Percentiles rank a stretch among this genome's conserved stretches.
phyloP scores from a whole-genome alignment of 2,888 invertebrate species.

The Meteorus colon region DNA sequence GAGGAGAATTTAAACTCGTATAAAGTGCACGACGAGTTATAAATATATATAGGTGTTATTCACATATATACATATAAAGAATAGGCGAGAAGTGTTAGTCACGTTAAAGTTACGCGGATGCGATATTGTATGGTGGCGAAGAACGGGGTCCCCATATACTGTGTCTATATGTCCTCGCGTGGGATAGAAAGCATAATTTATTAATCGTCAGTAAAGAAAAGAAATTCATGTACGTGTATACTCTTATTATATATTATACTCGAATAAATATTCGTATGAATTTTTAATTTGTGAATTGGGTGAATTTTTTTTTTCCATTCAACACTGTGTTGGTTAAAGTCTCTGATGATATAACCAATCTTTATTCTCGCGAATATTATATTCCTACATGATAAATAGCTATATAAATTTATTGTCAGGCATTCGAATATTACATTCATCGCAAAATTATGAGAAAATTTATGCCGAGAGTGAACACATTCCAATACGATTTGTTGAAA shows the following conservation, averaged over 20 bases:
- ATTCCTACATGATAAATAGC: too few relatives aligned
- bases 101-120: constrained; percentile 46
- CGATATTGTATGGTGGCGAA: constrained; percentile 27
- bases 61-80: constrained; percentile 11
- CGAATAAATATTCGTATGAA: too few relatives aligned
- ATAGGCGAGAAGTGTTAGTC: constrained; percentile 43
- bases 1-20: neutral
- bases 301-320: too few relatives aligned
- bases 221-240: constrained; percentile 17
- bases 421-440: too few relatives aligned
- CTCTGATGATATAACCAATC: too few relatives aligned
- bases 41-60: constrained; percentile 5
- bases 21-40: constrained; percentile 7
- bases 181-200: constrained; percentile 53
- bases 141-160: constrained; percentile 30
- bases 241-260: neutral
- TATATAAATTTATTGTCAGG: too few relatives aligned
- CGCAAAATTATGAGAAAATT: too few relatives aligned
- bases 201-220: constrained; percentile 46
- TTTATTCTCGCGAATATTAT: too few relatives aligned
- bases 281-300: too few relatives aligned
- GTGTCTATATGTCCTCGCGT: constrained; percentile 46
- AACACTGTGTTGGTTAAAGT: too few relatives aligned
- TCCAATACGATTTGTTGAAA: too few relatives aligned
- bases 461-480: too few relatives aligned